These are phyloP conservation scores for Gerris buenoi DNA, from an alignment of 1,140 invertebrate species.

Conservation along the genomic window DNA sequence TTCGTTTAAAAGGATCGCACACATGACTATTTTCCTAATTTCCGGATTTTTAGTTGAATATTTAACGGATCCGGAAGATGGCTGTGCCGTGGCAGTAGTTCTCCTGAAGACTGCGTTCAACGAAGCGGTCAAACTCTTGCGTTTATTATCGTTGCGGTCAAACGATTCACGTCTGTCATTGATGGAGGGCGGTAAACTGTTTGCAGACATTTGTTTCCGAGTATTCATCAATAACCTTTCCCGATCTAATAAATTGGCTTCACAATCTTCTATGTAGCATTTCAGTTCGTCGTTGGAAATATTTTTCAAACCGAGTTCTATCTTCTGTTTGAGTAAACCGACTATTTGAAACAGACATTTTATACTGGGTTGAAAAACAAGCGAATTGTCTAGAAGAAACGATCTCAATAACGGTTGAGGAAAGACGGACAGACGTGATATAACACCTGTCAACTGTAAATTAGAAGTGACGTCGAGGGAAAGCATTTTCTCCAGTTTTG, in stretches of 20 bases:
- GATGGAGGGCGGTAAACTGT: not conserved
- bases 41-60: constrained; percentile 8
- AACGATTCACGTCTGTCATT: not conserved
- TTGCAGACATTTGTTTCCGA: constrained; percentile 35
- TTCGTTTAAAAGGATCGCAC: constrained; percentile 79
- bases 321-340: constrained; percentile 67
- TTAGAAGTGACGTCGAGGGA: constrained; percentile 75
- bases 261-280: constrained; percentile 52
- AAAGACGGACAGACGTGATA: constrained; percentile 72
- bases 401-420: constrained; percentile 75
- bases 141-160: constrained; percentile 40
- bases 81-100: not conserved
- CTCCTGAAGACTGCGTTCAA: constrained; percentile 55
- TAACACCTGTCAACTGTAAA: constrained; percentile 71
- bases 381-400: constrained; percentile 69
- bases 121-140: constrained; percentile 52
- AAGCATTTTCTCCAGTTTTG: constrained; percentile 68
- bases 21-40: constrained; percentile 46
- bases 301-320: constrained; percentile 60
- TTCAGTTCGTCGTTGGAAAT: constrained; percentile 42
- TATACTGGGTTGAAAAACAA: constrained; percentile 76
- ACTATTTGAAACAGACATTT: constrained; percentile 61
- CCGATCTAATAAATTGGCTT: constrained; percentile 55
- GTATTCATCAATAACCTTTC: constrained; percentile 51
- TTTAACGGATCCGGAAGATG: not conserved